These are phyloP conservation scores for Callinectes sapidus DNA, from an alignment of 2,888 invertebrate genomes.

Conservation along the genomic window DNA sequence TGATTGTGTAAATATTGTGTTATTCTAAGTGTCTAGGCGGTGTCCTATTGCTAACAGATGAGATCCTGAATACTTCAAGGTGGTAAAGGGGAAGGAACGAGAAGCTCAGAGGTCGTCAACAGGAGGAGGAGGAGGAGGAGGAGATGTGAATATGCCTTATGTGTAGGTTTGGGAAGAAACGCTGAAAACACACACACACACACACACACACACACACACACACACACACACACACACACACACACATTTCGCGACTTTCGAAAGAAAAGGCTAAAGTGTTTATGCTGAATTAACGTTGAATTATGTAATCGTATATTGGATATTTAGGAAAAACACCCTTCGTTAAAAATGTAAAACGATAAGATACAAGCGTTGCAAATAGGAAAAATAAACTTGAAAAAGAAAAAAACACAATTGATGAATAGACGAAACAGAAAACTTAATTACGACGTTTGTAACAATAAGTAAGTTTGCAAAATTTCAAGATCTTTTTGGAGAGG, in stretches of 20 bases:
- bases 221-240: slow-evolving; percentile 1
- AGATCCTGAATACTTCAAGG: background rate
- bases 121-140: background rate
- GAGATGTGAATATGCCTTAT: background rate
- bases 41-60: background rate
- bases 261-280: too few relatives aligned
- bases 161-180: background rate
- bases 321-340: too few relatives aligned
- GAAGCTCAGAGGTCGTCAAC: background rate
- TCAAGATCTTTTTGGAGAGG: background rate
- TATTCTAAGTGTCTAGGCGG: background rate
- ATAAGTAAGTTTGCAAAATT: too few relatives aligned
- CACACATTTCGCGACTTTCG: background rate
- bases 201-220: background rate
- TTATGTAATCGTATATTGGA: too few relatives aligned
- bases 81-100: background rate
- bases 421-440: too few relatives aligned
- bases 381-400: too few relatives aligned
- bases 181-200: background rate
- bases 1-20: background rate
- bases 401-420: too few relatives aligned
- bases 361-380: too few relatives aligned
- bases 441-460: too few relatives aligned
- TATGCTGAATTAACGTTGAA: too few relatives aligned
- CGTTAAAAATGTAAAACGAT: too few relatives aligned